Base-by-base conservation (phyloP, 2,113 vertebrate species). In the Pyxicephalus adspersus region DNA sequence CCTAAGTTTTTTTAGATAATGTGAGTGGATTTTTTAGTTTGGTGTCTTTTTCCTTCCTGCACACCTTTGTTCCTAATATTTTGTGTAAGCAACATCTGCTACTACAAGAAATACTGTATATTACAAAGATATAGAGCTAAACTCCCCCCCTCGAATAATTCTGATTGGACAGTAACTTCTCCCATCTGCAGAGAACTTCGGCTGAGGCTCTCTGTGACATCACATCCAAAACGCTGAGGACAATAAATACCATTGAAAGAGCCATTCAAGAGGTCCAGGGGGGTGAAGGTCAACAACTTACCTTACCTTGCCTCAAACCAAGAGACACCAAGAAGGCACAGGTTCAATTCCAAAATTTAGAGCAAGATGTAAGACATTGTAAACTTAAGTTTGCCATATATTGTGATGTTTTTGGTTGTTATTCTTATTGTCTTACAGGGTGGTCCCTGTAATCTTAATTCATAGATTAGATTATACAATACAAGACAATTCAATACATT, bases 121-220 rank as follows among this genome's bases (percentile, higher is more conserved):
- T 54, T 13, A 54, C 51, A 26, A 2, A 20, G 9, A 55, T 22
- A 26, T 9, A 34, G 31, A 72, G 15, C 19, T 22, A 74, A 34
- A 0, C 54, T 20, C 29, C 8, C 8, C 15, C 54, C 28, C 22
- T 16, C 5, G n/a, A n/a, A 22, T 22, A 16, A 17, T 17, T 71
- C 67, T 80, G 66, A 72, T 28, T 71, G 77, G 67, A 72, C 23
- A 18, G 22, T 80, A 63, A 22, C 57, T 72, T 81, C 78, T 72
- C 67, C 78, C 77, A 77, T 92, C 90, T 9, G 0, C 93, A 95
- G 94, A 94, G 91, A 90, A 94, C 91, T 0, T 90, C 89, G 0
- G 93, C 93, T 5, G 91, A 91, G 68, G 95, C 92, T 90, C 90
- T 96, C 86, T 95, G 94, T 20, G 92, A 95, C 91, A 94, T 96